Conservation (phyloP, 2,797 vertebrate genomes). For the Anabacerthia variegaticeps region DNA sequence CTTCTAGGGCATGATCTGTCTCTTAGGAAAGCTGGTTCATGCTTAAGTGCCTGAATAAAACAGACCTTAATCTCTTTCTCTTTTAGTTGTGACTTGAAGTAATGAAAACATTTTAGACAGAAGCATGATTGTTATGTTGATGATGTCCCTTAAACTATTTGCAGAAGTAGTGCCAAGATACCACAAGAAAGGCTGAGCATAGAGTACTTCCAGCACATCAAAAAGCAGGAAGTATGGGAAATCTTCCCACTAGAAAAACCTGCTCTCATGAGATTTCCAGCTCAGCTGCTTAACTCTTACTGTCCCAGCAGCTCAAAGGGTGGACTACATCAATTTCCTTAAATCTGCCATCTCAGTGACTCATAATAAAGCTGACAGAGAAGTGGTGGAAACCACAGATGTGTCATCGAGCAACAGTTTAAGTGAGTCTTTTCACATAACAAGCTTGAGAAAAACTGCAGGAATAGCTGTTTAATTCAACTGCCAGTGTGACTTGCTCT, state of each 20-base stretch:
- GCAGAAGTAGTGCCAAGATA: conserved; percentile 65
- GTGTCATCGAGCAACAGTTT: neutral
- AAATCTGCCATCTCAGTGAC: neutral
- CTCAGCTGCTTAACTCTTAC: conserved; percentile 24
- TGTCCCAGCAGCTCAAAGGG: neutral
- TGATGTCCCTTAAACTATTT: conserved; percentile 53
- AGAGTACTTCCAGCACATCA: conserved; percentile 62
- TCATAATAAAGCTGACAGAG: neutral
- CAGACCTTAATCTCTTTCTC: neutral
- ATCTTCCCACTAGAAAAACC: conserved; percentile 39
- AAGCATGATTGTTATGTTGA: conserved; percentile 57
- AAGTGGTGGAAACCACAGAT: neutral
- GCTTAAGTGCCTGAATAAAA: neutral
- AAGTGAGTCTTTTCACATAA: neutral
- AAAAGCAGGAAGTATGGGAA: conserved; percentile 68
- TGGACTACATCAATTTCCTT: neutral
- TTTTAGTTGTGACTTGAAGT: neutral
- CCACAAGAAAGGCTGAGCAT: conserved; percentile 58
- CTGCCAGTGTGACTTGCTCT: neutral
- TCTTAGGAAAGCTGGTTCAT: neutral
- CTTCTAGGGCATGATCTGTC: neutral
- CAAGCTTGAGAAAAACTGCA: neutral
- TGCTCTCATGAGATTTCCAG: conserved; percentile 44
- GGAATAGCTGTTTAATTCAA: neutral
- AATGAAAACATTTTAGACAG: conserved; percentile 44